phyloP scores from a whole-genome alignment of 1,140 invertebrate genomes.

The Polypedilum vanderplanki region DNA sequence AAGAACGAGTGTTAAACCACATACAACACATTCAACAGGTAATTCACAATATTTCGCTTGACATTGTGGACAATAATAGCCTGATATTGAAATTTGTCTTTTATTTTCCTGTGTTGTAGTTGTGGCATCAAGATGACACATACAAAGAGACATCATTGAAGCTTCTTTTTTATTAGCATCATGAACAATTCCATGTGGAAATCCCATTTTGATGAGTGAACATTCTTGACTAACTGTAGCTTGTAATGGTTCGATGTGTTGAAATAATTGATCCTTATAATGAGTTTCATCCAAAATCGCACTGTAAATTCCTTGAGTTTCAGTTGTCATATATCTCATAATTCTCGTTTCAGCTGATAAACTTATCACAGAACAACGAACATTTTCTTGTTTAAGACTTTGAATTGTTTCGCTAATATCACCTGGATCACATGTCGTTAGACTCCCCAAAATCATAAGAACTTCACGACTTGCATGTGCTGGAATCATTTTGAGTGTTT shows the following conservation, averaged over 20 bases:
- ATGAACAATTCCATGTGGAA: conserved; percentile 59
- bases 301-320: conserved; percentile 56
- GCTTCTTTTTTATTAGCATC: conserved; percentile 46
- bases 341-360: conserved; percentile 91
- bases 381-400: conserved; percentile 61
- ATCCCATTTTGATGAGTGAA: conserved; percentile 88
- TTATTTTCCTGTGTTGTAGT: conserved; percentile 45
- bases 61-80: conserved; percentile 95
- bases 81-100: conserved; percentile 59
- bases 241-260: conserved; percentile 82
- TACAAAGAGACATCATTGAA: conserved; percentile 70
- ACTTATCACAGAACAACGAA: conserved; percentile 90
- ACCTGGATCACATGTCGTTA: conserved; percentile 94
- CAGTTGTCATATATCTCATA: conserved; percentile 73
- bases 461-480: conserved; percentile 89
- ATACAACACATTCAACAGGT: conserved; percentile 91
- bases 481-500: conserved; percentile 82
- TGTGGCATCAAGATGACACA: conserved; percentile 79
- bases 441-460: conserved; percentile 82
- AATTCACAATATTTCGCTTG: conserved; percentile 95
- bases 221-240: conserved; percentile 71
- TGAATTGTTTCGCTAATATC: conserved; percentile 83
- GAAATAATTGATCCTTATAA: conserved; percentile 69
- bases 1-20: conserved; percentile 93
- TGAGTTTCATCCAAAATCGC: conserved; percentile 81